These are phyloP conservation scores for Labroides dimidiatus DNA, from an alignment of 2,797 vertebrate genomes.

Conservation along the genomic window DNA sequence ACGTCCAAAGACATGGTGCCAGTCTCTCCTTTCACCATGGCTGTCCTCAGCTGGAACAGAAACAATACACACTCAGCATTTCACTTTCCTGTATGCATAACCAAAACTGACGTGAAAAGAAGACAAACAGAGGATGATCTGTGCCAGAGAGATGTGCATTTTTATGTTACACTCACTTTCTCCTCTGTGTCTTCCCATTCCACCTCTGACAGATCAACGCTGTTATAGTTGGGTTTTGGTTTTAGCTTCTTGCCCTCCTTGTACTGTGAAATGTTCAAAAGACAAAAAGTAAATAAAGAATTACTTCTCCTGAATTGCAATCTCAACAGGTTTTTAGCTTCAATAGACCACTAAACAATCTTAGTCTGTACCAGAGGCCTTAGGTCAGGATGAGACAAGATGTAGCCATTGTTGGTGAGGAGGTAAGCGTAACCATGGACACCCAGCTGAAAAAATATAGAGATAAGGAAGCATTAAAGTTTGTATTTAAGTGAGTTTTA, in stretches of 20 bases:
- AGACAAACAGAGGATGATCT: not conserved
- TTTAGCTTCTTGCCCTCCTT: slow-evolving; percentile 94
- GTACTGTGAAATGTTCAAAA: slow-evolving; percentile 83
- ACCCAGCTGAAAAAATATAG: slow-evolving; percentile 84
- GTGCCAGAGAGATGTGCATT: not conserved
- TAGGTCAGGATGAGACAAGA: slow-evolving; percentile 95
- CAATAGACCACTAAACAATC: not conserved
- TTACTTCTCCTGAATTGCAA: too few relatives aligned
- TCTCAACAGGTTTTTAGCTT: not conserved
- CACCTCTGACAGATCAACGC: slow-evolving; percentile 94
- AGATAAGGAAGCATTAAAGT: not conserved
- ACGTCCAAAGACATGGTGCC: slow-evolving; percentile 91
- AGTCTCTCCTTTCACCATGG: slow-evolving; percentile 95
- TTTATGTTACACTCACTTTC: slow-evolving; percentile 82
- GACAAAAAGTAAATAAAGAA: not conserved
- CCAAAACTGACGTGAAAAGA: not conserved
- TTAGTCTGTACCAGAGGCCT: slow-evolving; percentile 89
- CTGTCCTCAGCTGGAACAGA: slow-evolving; percentile 90
- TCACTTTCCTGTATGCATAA: not conserved
- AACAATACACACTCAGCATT: slow-evolving; percentile 1
- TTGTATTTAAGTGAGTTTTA: too few relatives aligned
- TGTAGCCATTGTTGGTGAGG: slow-evolving; percentile 97
- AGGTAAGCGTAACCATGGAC: slow-evolving; percentile 95
- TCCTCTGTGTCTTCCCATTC: slow-evolving; percentile 95
- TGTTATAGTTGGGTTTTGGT: slow-evolving; percentile 97